Evolutionary conservation across 2,888 invertebrate species (phyloP), one percentile per base, ranked within the genome.

Genomic region (Xylota segnis): DNA sequence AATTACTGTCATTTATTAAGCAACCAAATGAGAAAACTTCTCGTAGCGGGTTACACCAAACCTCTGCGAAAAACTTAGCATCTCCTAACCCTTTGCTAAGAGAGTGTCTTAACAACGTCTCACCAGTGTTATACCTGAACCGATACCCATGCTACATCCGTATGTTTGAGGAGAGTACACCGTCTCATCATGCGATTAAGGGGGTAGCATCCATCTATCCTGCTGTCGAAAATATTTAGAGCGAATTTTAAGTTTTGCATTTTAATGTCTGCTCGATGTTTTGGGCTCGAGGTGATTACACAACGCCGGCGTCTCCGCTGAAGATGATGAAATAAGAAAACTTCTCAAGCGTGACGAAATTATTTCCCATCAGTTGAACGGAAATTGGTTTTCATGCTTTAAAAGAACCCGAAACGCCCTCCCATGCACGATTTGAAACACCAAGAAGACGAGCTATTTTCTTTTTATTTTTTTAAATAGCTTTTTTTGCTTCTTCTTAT

Each of bases 321-420:
- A 50, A 14, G 58, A 61, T 34, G 70, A 70, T 52, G 52, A 61
- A 77, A 77, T 70, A 61, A 77, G 68, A 54, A 77, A 77, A 61
- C 63, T 56, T 78, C 27, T 71, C 63, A 78, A 56, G 63, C 70
- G 63, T 63, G 61, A 61, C 23, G 45, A 78, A 78, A 78, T 70
- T 56, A 78, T 78, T 78, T 71, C 54, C 58, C 63, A 78, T 71
- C 71, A 63, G 56, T 71, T 78, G 54, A 71, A 71, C 78, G 78
- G 78, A 71, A 78, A 78, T 78, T 70, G 63, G 71, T 78, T 78
- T 78, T 37, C 68, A 32, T 50, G 47, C 40, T 68, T 66, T 76
- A 40, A 52, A 32, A 32, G 18, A 63, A 45, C 52, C 29, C 32
- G 6, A 5, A 34, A 5, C 32, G 9, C 40, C 40, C 43, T 37